phyloP scores from a whole-genome alignment of 2,113 vertebrate species.

The Ceyx cyanopectus region DNA sequence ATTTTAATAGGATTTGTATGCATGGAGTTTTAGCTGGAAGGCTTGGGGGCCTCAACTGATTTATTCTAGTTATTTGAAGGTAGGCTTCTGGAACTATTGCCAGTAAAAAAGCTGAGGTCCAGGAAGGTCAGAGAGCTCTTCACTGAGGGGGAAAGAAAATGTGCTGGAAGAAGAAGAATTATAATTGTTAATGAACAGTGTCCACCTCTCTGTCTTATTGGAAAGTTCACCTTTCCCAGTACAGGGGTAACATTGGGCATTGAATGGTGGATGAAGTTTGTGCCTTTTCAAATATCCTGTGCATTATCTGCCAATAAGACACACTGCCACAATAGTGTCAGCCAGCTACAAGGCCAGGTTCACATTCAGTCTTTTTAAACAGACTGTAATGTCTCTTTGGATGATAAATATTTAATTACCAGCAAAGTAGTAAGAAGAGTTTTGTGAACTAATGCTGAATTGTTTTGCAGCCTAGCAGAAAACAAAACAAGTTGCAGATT shows the following conservation, averaged over 20 bases:
- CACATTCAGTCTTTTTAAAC: neutral
- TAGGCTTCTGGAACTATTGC: neutral
- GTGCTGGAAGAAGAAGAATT: neutral
- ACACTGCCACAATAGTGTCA: neutral
- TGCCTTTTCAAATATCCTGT: neutral
- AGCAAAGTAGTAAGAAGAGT: neutral
- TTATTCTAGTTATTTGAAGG: neutral
- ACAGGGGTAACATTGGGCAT: neutral
- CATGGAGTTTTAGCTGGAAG: neutral
- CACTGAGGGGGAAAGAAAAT: neutral
- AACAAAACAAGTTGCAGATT: neutral
- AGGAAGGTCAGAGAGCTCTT: neutral
- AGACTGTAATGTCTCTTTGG: neutral
- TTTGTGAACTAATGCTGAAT: neutral
- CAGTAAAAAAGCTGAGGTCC: neutral
- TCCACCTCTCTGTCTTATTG: neutral
- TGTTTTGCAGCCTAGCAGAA: neutral
- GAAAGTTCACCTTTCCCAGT: neutral
- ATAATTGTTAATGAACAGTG: neutral
- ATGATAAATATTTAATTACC: neutral
- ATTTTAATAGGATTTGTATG: conserved; percentile 4
- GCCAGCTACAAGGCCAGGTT: neutral
- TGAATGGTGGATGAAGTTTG: neutral
- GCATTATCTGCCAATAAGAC: neutral
- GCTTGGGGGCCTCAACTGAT: neutral